Evolutionary conservation across 1,140 invertebrate genomes (phyloP), one percentile per base, ranked within the genome.

Genomic region (Tetragonula clypearis): DNA sequence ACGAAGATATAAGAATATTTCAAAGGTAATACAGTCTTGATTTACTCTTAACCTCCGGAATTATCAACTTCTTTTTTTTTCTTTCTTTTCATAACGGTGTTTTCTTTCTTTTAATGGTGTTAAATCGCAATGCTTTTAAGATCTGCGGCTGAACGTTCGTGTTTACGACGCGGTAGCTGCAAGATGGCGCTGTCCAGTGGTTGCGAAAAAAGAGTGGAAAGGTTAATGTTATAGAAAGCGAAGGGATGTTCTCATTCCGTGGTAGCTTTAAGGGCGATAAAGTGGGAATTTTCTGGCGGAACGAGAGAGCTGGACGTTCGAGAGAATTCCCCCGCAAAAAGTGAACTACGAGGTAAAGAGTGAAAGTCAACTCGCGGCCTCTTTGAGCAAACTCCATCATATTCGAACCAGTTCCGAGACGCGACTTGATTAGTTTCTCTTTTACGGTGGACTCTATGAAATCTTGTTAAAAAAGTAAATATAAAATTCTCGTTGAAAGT

Each of bases 231-330:
- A 55, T n/a, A 69, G 68, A 41, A 80, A 72, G 55, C 66, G 53
- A 49, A 41, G 49, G 12, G 49, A 55, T 23, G 30, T 53, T 35
- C 53, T 60, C 79, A 21, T 71, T 79, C 15, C 55, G 53, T 5
- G 26, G 35, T 72, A n/a, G 56, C 26, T 80, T 72, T 72, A 72
- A 80, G 26, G 23, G 5, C 35, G 79, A 80, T 80, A 72, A 80
- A 80, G 72, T 35, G 53, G 5, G 35, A 68, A 72, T 72, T 80
- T 80, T 49, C 53, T 56, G 53, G 26, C 23, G 35, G 11, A 21
- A 55, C 23, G 49, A 58, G 53, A 30, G 30, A 30, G 21, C 30
- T 53, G 53, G 49, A 35, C 49, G 30, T 2, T 21, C 19, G 17
- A 30, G 26, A 55, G 79, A 21, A 72, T 72, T 56, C 26, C 15